These are phyloP conservation scores for Aegithalos caudatus DNA, from an alignment of 2,113 vertebrate genomes.

Conservation along the genomic window DNA sequence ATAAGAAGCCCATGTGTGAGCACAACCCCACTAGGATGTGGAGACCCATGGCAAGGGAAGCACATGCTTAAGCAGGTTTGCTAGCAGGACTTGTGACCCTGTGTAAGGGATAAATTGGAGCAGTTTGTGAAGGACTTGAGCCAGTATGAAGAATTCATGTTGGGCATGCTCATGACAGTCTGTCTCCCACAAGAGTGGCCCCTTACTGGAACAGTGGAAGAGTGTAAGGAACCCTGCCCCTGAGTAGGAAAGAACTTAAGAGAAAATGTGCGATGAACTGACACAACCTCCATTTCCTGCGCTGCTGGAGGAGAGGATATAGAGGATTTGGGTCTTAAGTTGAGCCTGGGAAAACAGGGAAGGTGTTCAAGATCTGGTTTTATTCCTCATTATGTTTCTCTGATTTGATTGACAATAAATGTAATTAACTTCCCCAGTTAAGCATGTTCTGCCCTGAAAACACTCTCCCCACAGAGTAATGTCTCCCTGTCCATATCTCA, in stretches of 20 bases:
- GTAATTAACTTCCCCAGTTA: background rate
- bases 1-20: background rate
- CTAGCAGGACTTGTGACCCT: background rate
- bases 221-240: background rate
- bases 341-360: background rate
- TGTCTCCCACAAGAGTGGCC: background rate
- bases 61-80: background rate
- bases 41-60: background rate
- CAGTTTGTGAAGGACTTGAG: background rate
- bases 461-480: background rate
- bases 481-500: background rate
- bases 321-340: background rate
- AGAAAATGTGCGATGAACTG: background rate
- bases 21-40: background rate
- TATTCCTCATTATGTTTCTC: background rate
- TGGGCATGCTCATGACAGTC: background rate
- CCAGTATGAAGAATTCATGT: background rate
- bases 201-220: background rate
- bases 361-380: background rate
- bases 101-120: background rate
- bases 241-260: background rate
- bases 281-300: rapidly evolving
- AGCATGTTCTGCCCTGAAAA: background rate
- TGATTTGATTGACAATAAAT: background rate
- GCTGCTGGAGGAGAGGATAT: rapidly evolving